A percentile compares a stretch with the other conserved stretches of the same genome.
Evolutionary conservation across 92 coral and sea anemone genomes (phyloP).

Genomic region (Porites cylindrica): DNA sequence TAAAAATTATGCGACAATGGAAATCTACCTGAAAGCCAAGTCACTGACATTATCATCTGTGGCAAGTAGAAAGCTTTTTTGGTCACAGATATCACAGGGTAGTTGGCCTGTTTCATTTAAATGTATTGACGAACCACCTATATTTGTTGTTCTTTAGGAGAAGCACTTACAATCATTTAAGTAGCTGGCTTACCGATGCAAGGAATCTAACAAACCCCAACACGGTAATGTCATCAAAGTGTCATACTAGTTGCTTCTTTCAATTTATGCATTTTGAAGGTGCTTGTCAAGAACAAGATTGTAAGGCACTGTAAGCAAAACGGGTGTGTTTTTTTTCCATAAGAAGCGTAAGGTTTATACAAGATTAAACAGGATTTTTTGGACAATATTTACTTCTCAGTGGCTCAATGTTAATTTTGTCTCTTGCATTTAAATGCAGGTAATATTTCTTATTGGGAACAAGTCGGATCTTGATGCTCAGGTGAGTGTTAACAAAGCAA

Average conservation of each 20-base stretch:
- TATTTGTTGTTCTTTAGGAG: slow-evolving; percentile 68
- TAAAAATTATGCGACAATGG: too few species aligned
- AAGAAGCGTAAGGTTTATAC: too few species aligned
- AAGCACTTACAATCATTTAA: slow-evolving; percentile 97
- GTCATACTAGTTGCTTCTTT: neutral
- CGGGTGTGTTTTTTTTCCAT: neutral
- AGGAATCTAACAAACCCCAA: slow-evolving; percentile 99
- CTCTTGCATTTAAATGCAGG: slow-evolving; percentile 53
- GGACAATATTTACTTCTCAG: too few species aligned
- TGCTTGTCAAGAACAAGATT: too few species aligned
- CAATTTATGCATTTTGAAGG: too few species aligned
- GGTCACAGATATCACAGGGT: neutral
- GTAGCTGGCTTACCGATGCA: slow-evolving; percentile 99
- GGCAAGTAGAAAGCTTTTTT: neutral
- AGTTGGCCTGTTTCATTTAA: too few species aligned
- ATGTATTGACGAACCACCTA: too few species aligned
- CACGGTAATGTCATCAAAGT: slow-evolving; percentile 93
- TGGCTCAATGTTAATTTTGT: neutral
- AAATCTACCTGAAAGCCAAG: too few species aligned
- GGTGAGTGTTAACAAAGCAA: slow-evolving; percentile 30
- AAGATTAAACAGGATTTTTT: too few species aligned
- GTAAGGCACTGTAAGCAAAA: too few species aligned
- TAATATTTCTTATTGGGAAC: slow-evolving; percentile 99
- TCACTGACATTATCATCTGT: too few species aligned
- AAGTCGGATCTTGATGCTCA: slow-evolving; percentile 98